phyloP scores from a whole-genome alignment of 2,888 invertebrate genomes.

The Ariolimax columbianus region DNA sequence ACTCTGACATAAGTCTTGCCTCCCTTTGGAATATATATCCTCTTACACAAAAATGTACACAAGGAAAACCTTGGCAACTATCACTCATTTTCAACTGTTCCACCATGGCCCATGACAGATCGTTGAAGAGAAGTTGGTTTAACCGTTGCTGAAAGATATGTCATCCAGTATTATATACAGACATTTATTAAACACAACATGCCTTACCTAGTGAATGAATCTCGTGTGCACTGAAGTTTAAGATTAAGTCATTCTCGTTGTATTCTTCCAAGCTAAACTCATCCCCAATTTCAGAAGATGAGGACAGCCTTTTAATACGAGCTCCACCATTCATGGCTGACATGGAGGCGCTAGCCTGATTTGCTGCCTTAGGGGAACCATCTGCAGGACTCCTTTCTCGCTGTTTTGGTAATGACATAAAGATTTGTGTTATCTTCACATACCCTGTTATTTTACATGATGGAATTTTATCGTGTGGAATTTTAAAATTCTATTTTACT shows the following conservation, averaged over 20 bases:
- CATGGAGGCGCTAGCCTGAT: neutral
- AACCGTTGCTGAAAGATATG: too few species aligned
- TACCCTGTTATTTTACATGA: too few species aligned
- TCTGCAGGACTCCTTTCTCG: slow-evolving; percentile 13
- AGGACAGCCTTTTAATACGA: neutral
- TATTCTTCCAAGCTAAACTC: slow-evolving; percentile 38
- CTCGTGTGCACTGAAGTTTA: slow-evolving; percentile 61
- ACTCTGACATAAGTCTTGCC: too few species aligned
- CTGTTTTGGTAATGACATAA: neutral
- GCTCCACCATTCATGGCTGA: neutral
- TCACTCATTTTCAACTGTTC: too few species aligned
- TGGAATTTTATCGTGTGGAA: too few species aligned
- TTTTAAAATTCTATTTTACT: too few species aligned
- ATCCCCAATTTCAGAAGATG: slow-evolving; percentile 55
- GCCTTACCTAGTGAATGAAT: slow-evolving; percentile 64
- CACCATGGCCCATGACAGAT: too few species aligned
- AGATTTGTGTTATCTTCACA: neutral
- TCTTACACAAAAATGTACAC: too few species aligned
- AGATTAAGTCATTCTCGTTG: slow-evolving; percentile 56
- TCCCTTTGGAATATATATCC: too few species aligned
- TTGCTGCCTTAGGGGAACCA: neutral
- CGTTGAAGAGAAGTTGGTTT: too few species aligned
- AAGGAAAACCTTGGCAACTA: too few species aligned
- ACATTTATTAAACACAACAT: slow-evolving; percentile 47
- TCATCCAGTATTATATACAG: neutral